phyloP scores from a whole-genome alignment of 2,888 invertebrate genomes.

The Amphipoea lucens region DNA sequence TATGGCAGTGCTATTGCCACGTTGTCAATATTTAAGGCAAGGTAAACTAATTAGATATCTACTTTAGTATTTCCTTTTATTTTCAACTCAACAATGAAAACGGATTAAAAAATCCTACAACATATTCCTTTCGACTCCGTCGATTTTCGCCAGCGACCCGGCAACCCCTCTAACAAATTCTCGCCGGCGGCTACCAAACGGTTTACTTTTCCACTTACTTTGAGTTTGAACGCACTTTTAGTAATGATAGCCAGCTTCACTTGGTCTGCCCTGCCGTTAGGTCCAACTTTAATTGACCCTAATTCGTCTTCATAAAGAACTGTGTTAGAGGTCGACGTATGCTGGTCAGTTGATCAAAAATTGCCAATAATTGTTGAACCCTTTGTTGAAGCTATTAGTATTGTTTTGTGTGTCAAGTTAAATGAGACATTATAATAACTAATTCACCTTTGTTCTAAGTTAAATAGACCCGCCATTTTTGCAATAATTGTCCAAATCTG shows the following conservation, averaged over 20 bases:
- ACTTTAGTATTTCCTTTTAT: neutral
- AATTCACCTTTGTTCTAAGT: neutral
- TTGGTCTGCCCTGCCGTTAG: constrained; percentile 30
- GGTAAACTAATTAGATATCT: neutral
- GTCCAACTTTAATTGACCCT: constrained; percentile 5
- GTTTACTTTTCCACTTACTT: constrained; percentile 60
- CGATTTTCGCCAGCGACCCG: constrained; percentile 39
- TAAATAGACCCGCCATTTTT: neutral
- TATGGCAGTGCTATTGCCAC: no score
- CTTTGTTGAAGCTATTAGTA: neutral
- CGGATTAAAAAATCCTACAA: neutral
- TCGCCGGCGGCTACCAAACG: constrained; percentile 46
- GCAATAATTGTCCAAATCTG: neutral
- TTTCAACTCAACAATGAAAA: neutral
- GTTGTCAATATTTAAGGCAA: no score
- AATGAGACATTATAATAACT: neutral
- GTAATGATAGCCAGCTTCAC: constrained; percentile 39
- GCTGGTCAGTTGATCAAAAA: neutral
- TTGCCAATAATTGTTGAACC: neutral
- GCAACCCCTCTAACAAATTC: constrained; percentile 31
- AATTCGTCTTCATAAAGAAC: constrained; percentile 4
- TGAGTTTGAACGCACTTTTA: constrained; percentile 54
- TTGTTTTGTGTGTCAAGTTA: constrained; percentile 2
- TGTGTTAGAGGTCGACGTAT: neutral
- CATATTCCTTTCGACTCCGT: constrained; percentile 1